phyloP scores from a whole-genome alignment of 2,797 vertebrate species.

The Catostomus latipinnis region DNA sequence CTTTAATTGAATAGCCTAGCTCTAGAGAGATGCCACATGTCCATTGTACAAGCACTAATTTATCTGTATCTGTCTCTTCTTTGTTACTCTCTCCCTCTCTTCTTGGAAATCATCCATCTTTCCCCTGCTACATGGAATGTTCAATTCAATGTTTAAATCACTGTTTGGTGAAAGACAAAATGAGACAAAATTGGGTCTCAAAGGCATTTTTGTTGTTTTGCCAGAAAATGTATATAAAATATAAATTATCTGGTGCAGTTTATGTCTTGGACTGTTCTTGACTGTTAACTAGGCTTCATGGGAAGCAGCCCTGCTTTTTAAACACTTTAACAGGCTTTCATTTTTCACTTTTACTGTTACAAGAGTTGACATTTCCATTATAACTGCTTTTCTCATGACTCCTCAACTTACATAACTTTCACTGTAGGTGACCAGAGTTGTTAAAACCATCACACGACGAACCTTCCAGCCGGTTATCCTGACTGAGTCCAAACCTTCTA shows the following conservation, averaged over 20 bases:
- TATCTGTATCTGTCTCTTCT: neutral
- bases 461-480: conserved; percentile 67
- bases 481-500: conserved; percentile 61
- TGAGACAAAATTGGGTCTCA: conserved; percentile 52
- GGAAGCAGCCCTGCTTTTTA: conserved; percentile 17
- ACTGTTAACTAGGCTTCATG: conserved; percentile 28
- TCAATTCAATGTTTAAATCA: conserved; percentile 34
- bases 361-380: conserved; percentile 12
- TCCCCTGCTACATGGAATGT: conserved; percentile 51
- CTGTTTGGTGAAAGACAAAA: conserved; percentile 56
- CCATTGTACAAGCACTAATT: conserved; percentile 10
- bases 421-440: conserved; percentile 71
- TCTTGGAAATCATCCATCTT: neutral
- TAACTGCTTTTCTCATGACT: conserved; percentile 9
- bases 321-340: conserved; percentile 2
- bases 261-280: conserved; percentile 18
- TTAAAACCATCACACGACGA: conserved; percentile 73
- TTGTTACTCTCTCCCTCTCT: too few species aligned
- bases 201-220: conserved; percentile 32
- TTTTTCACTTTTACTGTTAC: conserved; percentile 22
- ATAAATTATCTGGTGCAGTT: conserved; percentile 29
- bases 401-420: conserved; percentile 30
- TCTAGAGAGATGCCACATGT: too few species aligned
- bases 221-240: conserved; percentile 19
- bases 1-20: too few species aligned